Evolutionary conservation across 2,797 vertebrate genomes (phyloP), one percentile per base, ranked within the genome.

Genomic region (Pangasius krempfi): DNA sequence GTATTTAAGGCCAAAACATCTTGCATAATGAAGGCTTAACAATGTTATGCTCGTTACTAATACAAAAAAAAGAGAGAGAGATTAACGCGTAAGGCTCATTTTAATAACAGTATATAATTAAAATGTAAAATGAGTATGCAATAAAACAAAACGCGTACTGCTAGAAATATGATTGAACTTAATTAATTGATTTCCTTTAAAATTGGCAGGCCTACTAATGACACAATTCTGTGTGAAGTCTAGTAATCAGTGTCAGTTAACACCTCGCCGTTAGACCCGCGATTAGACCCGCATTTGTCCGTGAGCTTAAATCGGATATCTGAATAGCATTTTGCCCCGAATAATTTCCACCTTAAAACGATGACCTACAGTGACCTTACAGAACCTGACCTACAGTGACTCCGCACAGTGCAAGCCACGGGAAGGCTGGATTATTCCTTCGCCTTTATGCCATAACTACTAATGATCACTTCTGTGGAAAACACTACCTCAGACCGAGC

Each of bases 381-480:
- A 33, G 58, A 64, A 47, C 25, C 58, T 47, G 78, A 20, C 30
- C 50, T 37, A 13, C 18, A 80, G 54, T 80, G 78, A 80, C 78
- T 58, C 78, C 8, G 30, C 78, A 80, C 33, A 22, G 37, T 25
- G 58, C 16, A 62, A 8, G 20, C 54, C 79, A 37, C 3, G 0
- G 33, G 54, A 40, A 82, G 56, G 56, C 84, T 93, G 95, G 95
- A 95, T 94, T 95, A 95, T 90, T 91, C 37, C 84, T 91, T 88
- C 30, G 40, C 86, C 82, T 90, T 50, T 79, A 88, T 85, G 3
- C 54, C 47, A 40, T 5, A 50, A 62, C 37, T 20, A 8, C 22
- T 82, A n/a, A 83, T 62, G 58, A 83, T 47, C 56, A 27, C 9
- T 40, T 27, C 5, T 82, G 1, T 20, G 37, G 6, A 83, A 81